Base-by-base conservation (phyloP, 2,888 invertebrate genomes). In the Noctuana brunneofusca region DNA sequence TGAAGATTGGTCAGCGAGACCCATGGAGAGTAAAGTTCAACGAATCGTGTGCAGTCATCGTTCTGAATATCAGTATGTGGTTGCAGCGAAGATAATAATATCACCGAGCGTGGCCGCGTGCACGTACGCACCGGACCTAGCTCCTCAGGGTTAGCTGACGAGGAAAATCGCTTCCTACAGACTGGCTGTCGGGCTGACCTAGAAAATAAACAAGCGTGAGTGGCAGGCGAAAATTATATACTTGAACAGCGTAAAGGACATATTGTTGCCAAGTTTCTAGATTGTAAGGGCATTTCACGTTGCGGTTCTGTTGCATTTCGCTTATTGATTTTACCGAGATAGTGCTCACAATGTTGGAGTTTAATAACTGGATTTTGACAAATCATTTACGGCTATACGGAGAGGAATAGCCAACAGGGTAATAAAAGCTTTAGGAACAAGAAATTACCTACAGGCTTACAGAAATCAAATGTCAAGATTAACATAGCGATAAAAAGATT, bases 81-180 rank as follows among this genome's bases (percentile, higher is more conserved):
- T 53, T 60, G 63, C 65, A 60, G 35, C 48, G 50, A 22, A 58
- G 65, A 63, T 65, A 65, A 63, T 60, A 52, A 63, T 63, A 55
- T 20, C 38, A 14, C 43, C 59, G 58, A 49, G 64, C 63, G 22
- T 12, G 50, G 50, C 22, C 53, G 41, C 50, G 2, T 58, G 68
- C 68, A 68, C 68, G 68, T 68, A 66, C 66, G 65, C 68, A 64
- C 20, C 41, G 48, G 46, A 48, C 54, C 62, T 41, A 49, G 22
- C 38, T 63, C 38, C 46, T 62, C 64, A 64, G 60, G 66, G 64
- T 60, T 64, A 55, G 48, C 35, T 57, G 22, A 58, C 16, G 53
- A 63, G 57, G 58, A 63, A 57, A 58, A 58, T 57, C 46, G 53
- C 16, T 63, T 63, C 57, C 63, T 58, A 53, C 53, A 43, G 49